These are phyloP conservation scores for Oscheius myriophilus DNA, from an alignment of 2,888 invertebrate genomes.

Conservation along the genomic window DNA sequence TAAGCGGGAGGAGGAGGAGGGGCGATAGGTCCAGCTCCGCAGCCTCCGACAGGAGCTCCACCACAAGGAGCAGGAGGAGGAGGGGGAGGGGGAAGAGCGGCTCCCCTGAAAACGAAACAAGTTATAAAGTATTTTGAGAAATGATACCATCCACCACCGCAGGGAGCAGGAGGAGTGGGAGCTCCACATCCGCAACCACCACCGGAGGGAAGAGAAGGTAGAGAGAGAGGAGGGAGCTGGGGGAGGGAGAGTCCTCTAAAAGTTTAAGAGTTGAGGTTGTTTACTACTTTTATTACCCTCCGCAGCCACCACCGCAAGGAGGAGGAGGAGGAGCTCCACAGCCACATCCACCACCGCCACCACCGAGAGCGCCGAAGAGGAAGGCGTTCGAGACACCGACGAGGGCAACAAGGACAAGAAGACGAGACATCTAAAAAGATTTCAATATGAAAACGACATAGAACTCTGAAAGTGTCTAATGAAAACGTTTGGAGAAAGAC, in stretches of 20 bases:
- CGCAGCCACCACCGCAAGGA: too few species aligned
- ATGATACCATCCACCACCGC: too few species aligned
- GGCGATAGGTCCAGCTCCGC: background rate
- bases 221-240: background rate
- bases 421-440: too few species aligned
- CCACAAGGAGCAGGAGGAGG: background rate
- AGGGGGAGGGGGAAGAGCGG: background rate
- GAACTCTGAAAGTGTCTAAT: too few species aligned
- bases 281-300: constrained; percentile 32
- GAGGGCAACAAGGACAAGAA: constrained; percentile 39
- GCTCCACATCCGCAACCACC: background rate
- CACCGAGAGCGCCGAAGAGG: constrained; percentile 31
- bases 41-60: constrained; percentile 6
- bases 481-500: too few species aligned
- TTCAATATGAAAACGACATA: too few species aligned
- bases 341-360: constrained; percentile 48
- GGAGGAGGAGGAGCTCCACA: constrained; percentile 30
- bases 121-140: too few species aligned
- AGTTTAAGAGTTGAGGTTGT: too few species aligned
- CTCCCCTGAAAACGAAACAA: too few species aligned
- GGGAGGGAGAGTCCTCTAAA: background rate
- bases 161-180: background rate
- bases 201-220: background rate
- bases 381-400: constrained; percentile 42
- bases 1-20: background rate